These are phyloP conservation scores for Mohoua ochrocephala DNA, from an alignment of 2,113 vertebrate genomes.

Conservation along the genomic window DNA sequence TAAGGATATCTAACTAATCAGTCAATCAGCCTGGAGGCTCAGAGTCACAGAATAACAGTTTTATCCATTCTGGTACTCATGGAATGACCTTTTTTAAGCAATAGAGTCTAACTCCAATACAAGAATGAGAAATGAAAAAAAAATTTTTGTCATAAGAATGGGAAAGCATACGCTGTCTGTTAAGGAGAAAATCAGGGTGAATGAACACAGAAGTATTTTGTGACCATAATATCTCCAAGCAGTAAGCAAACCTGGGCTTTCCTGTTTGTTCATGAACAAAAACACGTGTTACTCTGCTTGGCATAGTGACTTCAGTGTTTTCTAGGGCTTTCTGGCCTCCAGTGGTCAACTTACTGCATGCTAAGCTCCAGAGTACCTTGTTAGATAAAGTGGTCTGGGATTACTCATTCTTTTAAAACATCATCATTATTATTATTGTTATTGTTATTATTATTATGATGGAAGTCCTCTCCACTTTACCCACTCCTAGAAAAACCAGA, in stretches of 20 bases:
- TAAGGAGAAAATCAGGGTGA: not conserved
- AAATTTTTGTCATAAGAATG: not conserved
- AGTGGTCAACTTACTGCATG: not conserved
- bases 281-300: not conserved
- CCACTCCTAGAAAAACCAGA: not conserved
- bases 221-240: not conserved
- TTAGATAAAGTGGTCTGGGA: not conserved
- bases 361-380: not conserved
- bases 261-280: not conserved
- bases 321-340: not conserved
- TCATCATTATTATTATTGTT: too few relatives aligned
- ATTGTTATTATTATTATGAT: not conserved
- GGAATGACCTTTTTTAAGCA: not conserved
- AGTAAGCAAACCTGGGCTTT: not conserved
- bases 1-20: not conserved
- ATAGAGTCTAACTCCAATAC: not conserved
- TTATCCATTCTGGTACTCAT: not conserved
- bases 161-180: not conserved
- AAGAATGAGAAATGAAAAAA: not conserved
- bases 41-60: not conserved
- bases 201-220: not conserved
- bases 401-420: not conserved
- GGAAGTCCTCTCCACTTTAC: not conserved
- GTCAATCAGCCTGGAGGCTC: not conserved
- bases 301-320: not conserved